Conservation (phyloP, 2,113 vertebrate genomes). For the Meriones unguiculatus region DNA sequence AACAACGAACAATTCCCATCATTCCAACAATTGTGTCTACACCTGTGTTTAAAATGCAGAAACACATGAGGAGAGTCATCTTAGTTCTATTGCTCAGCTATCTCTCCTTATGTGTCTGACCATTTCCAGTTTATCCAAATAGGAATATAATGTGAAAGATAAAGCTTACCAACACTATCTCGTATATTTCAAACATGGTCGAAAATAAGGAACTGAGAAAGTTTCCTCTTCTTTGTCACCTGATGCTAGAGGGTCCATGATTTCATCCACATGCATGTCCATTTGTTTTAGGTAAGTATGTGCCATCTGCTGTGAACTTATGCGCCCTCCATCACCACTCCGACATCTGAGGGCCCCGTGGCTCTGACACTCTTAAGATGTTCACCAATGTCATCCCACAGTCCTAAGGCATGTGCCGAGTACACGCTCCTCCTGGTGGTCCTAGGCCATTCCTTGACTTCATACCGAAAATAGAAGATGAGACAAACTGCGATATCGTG, state of each 20-base stretch:
- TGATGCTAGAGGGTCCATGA: not conserved
- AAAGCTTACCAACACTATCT: not conserved
- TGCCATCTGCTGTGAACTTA: fast-evolving
- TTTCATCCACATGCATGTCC: not conserved
- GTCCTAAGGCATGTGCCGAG: fast-evolving
- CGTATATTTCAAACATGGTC: not conserved
- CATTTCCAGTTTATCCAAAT: not conserved
- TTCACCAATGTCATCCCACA: not conserved
- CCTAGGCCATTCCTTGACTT: not conserved
- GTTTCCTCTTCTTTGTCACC: not conserved
- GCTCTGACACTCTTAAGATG: not conserved
- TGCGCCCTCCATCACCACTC: not conserved
- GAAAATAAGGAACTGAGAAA: not conserved
- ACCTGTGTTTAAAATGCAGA: not conserved
- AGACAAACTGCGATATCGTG: not conserved
- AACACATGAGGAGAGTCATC: not conserved
- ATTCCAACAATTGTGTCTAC: not conserved
- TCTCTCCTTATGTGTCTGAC: not conserved
- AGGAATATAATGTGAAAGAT: not conserved
- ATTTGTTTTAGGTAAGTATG: not conserved
- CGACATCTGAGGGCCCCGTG: fast-evolving
- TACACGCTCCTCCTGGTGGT: not conserved
- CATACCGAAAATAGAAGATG: not conserved
- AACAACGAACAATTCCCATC: not conserved
- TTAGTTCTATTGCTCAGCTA: not conserved